These are phyloP conservation scores for Eciton burchellii DNA, from an alignment of 1,140 invertebrate species.

Conservation along the genomic window DNA sequence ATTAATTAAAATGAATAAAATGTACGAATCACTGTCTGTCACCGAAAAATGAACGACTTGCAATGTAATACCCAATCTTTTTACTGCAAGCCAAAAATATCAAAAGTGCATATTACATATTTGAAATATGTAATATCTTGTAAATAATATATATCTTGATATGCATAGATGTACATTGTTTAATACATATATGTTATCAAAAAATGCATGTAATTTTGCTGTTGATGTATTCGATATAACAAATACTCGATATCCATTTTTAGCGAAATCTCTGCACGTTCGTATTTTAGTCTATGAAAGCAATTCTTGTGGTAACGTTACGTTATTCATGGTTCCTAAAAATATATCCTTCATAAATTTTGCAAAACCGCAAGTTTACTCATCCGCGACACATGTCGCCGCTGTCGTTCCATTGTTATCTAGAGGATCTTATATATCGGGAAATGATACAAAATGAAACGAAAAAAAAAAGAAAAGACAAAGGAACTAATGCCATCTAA, in stretches of 20 bases:
- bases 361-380: slow-evolving; percentile 28
- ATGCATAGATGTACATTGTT: too few species aligned
- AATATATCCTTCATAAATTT: slow-evolving; percentile 53
- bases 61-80: too few species aligned
- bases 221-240: background rate
- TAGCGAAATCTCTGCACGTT: background rate
- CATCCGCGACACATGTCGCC: too few species aligned
- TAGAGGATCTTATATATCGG: background rate
- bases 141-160: background rate
- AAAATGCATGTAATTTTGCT: background rate
- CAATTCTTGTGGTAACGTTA: background rate
- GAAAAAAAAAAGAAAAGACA: background rate
- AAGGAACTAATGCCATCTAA: slow-evolving; percentile 5
- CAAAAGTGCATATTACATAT: background rate
- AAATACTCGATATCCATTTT: background rate
- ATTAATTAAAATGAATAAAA: too few species aligned
- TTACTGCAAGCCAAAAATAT: too few species aligned
- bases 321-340: background rate
- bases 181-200: background rate
- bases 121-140: background rate
- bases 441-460: background rate
- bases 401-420: background rate
- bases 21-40: too few species aligned
- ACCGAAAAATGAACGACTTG: too few species aligned
- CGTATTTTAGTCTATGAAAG: background rate